A percentile compares a stretch with the other conserved stretches of the same genome.
Conservation (phyloP, 2,888 invertebrate genomes). For the Acronicta leporina region DNA sequence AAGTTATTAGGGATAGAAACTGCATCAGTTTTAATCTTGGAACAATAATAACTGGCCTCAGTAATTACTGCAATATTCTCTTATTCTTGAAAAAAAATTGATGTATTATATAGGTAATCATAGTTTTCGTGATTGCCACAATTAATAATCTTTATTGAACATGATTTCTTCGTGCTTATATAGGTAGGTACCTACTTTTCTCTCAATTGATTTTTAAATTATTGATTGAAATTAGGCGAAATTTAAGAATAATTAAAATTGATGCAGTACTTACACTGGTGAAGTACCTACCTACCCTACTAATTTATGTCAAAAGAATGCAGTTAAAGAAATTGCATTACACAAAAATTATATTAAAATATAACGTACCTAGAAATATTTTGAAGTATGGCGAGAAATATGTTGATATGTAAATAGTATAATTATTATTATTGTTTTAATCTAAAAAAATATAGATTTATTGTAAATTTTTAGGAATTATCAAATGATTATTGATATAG, state of each 20-base stretch:
- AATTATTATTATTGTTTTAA: slow-evolving; percentile 56
- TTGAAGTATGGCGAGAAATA: slow-evolving; percentile 56
- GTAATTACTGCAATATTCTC: no score
- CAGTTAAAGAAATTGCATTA: slow-evolving; percentile 44
- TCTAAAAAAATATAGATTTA: slow-evolving; percentile 55
- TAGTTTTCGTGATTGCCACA: no score
- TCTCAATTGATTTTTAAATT: no score
- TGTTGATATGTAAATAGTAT: slow-evolving; percentile 74
- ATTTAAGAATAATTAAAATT: slow-evolving; percentile 21
- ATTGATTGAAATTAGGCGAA: no score
- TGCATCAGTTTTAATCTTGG: slow-evolving; percentile 46
- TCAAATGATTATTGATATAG: slow-evolving; percentile 68
- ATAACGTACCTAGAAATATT: slow-evolving; percentile 47
- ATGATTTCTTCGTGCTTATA: no score
- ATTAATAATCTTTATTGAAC: no score
- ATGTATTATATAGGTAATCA: no score
- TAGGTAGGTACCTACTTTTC: no score
- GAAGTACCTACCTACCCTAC: no score
- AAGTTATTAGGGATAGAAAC: slow-evolving; percentile 13
- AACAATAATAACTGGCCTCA: neutral
- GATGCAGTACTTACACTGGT: slow-evolving; percentile 45
- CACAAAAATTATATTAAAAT: slow-evolving; percentile 25
- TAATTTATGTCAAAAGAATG: slow-evolving; percentile 25
- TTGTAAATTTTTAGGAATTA: slow-evolving; percentile 69
- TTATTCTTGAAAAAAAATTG: no score